These are phyloP conservation scores for Nannobrachium achirus DNA, from an alignment of 2,113 vertebrate species.

Conservation along the genomic window DNA sequence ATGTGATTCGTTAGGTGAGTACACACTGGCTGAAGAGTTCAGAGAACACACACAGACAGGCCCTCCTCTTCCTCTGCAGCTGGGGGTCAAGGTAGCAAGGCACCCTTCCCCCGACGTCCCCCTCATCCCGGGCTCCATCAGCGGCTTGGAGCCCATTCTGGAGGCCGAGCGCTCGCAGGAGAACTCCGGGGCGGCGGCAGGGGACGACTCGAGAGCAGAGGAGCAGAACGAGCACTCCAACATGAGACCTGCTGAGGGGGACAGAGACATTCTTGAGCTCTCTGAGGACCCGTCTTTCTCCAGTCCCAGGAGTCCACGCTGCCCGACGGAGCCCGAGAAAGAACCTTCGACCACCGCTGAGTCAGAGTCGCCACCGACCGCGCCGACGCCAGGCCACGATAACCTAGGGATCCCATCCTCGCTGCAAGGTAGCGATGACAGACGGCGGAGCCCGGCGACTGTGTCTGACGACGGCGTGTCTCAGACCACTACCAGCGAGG, in stretches of 20 bases:
- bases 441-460: slow-evolving; percentile 37
- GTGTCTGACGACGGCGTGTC: slow-evolving; percentile 54
- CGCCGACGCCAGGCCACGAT: slow-evolving; percentile 27
- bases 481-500: slow-evolving; percentile 68
- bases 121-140: slow-evolving; percentile 34
- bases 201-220: slow-evolving; percentile 21
- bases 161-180: slow-evolving; percentile 53
- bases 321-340: slow-evolving; percentile 13
- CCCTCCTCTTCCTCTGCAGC: slow-evolving; percentile 14
- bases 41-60: slow-evolving; percentile 1
- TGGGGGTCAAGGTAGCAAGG: slow-evolving; percentile 3
- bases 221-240: not conserved
- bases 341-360: slow-evolving; percentile 3
- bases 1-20: slow-evolving; percentile 9
- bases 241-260: slow-evolving; percentile 32
- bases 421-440: slow-evolving; percentile 16
- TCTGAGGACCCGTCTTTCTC: slow-evolving; percentile 16
- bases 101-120: slow-evolving; percentile 37
- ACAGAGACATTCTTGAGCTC: slow-evolving; percentile 1
- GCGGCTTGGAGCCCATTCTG: slow-evolving; percentile 62
- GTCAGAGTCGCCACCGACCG: slow-evolving; percentile 35
- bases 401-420: slow-evolving; percentile 24
- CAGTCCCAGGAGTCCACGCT: not conserved
- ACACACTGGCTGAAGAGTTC: not conserved
- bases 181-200: slow-evolving; percentile 14